Evolutionary conservation across 2,888 invertebrate species (phyloP), one percentile per base, ranked within the genome.

Genomic region (Euzophera pinguis): DNA sequence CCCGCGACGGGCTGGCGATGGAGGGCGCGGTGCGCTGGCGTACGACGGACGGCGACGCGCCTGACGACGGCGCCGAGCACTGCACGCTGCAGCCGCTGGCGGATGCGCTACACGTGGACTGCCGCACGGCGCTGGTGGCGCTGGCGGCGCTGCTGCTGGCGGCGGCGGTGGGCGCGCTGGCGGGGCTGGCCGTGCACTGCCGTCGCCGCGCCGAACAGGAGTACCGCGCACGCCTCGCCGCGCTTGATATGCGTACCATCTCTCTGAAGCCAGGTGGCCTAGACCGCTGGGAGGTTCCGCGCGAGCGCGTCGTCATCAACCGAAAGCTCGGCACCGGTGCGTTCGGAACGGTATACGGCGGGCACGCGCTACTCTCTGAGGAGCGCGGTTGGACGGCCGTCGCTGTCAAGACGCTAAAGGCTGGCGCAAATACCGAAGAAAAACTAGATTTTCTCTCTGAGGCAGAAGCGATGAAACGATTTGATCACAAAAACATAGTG

Each of bases 401-500:
- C 9, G 97, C 97, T 9, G 96, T 98, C 0, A 98, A 98, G 81
- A 97, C 97, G 0, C 90, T 98, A 2, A 97, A 97, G 81, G 90
- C 94, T 35, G 96, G 96, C 3, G 95, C 96, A 0, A 92, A 92
- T 7, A 93, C 94, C 1, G 97, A 97, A 63, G 96, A 97, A 72
- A 97, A 97, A 75, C 86, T 97, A 16, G 97, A 98, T 78, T 98
- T 98, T 71, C 89, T 98, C 37, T 95, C 96, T 50, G 98, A 98
- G 80, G 97, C 98, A 1, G 97, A 98, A 76, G 95, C 97, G 16
- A 98, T 98, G 98, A 98, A 98, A 75, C 92, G 96, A 45, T 97
- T 98, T 78, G 95, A 96, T 53, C 97, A 98, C 77, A 94, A 94
- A 69, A 98, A 98, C 78, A 95, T 98, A 52, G 94, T 98, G 10